Percentiles rank a stretch among this genome's conserved stretches.
Evolutionary conservation across 2,113 vertebrate species (phyloP).

Genomic region (Malurus cyaneus): DNA sequence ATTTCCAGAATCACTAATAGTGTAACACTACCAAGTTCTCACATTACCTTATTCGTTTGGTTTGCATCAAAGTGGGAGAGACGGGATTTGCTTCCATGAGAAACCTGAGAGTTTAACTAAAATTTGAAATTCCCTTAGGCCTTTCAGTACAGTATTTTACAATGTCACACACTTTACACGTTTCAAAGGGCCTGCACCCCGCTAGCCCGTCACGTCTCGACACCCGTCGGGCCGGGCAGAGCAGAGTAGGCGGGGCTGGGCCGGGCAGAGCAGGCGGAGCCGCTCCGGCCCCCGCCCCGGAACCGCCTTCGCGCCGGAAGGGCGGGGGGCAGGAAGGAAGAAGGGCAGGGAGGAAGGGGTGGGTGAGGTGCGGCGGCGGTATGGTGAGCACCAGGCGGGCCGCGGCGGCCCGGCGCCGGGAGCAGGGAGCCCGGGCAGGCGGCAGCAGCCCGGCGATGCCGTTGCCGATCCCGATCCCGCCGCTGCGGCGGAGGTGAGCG

Average conservation of each 20-base stretch:
- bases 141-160: accelerated
- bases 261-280: not conserved
- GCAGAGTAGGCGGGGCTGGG: not conserved
- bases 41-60: too few relatives aligned
- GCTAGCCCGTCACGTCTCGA: accelerated
- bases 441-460: not conserved
- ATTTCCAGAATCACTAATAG: not conserved
- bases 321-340: not conserved
- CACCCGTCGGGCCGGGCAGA: accelerated
- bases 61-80: not conserved
- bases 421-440: not conserved
- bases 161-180: not conserved
- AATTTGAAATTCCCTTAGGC: not conserved
- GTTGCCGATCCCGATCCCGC: not conserved
- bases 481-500: not conserved
- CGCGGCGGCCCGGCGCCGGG: not conserved
- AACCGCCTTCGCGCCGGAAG: not conserved
- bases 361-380: not conserved
- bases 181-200: accelerated
- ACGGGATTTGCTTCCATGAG: not conserved
- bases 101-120: not conserved
- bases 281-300: not conserved
- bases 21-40: accelerated
- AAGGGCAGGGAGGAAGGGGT: not conserved
- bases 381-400: not conserved